A percentile compares a stretch with the other conserved stretches of the same genome.
Evolutionary conservation across 2,113 vertebrate species (phyloP).

Genomic region (Casuarius casuarius): DNA sequence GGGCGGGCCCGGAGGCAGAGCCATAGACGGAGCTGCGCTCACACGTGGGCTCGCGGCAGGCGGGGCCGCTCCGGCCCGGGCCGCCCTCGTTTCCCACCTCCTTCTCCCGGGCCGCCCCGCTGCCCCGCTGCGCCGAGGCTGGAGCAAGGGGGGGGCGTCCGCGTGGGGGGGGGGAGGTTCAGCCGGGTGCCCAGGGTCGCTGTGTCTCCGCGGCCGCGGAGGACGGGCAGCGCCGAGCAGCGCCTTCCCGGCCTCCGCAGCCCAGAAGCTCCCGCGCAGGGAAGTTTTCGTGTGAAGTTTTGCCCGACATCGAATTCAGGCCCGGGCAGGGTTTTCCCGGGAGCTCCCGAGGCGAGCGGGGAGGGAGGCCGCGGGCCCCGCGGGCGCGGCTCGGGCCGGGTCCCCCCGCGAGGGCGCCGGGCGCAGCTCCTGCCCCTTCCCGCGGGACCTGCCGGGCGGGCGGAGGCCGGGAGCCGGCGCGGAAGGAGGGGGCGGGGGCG

Average conservation of each 20-base stretch:
- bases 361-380: fast-evolving
- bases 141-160: fast-evolving
- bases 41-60: background rate
- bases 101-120: background rate
- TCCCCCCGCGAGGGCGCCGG: background rate
- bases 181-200: background rate
- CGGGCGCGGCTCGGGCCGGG: background rate
- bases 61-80: background rate
- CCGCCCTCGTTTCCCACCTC: background rate
- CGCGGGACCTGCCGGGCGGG: too few relatives aligned
- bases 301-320: background rate
- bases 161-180: background rate
- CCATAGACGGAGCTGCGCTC: background rate
- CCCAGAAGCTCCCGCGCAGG: background rate
- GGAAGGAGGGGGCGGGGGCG: background rate
- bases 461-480: background rate
- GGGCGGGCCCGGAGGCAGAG: background rate
- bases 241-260: background rate
- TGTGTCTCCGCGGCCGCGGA: background rate
- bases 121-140: background rate
- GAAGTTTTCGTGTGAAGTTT: background rate
- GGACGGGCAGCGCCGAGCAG: too few relatives aligned
- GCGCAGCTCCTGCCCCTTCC: background rate
- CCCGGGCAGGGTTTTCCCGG: background rate
- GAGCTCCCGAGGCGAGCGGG: background rate